These are phyloP conservation scores for Laterallus jamaicensis DNA, from an alignment of 2,113 vertebrate species.

Conservation along the genomic window DNA sequence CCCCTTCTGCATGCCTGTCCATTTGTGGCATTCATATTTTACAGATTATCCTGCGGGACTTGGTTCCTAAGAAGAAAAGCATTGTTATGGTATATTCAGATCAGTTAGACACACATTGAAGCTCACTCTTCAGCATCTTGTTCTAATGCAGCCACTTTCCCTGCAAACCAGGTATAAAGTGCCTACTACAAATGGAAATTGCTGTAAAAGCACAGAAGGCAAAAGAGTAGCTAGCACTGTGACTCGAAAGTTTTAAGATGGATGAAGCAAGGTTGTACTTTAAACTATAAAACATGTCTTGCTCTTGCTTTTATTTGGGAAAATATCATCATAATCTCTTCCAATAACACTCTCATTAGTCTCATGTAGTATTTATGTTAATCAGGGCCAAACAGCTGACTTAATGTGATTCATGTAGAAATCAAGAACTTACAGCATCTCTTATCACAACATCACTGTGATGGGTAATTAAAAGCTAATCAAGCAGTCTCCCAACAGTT, in stretches of 20 bases:
- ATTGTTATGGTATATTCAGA: not conserved
- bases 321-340: not conserved
- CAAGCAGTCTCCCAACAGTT: not conserved
- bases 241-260: not conserved
- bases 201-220: not conserved
- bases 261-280: not conserved
- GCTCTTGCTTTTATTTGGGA: not conserved
- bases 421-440: not conserved
- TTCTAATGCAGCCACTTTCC: not conserved
- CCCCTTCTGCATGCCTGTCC: rapidly evolving
- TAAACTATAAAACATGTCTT: not conserved
- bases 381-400: not conserved
- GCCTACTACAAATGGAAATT: not conserved
- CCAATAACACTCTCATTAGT: not conserved
- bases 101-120: not conserved
- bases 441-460: not conserved
- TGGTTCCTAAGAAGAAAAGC: not conserved
- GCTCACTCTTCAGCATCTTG: not conserved
- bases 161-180: not conserved
- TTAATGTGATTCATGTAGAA: not conserved
- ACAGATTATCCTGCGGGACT: not conserved
- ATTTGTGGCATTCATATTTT: not conserved
- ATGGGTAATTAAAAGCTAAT: conserved; percentile 26
- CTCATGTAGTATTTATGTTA: not conserved
- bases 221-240: not conserved